A percentile compares a stretch with the other conserved stretches of the same genome.
Evolutionary conservation across 2,113 vertebrate genomes (phyloP).

Genomic region (Apteryx mantelli): DNA sequence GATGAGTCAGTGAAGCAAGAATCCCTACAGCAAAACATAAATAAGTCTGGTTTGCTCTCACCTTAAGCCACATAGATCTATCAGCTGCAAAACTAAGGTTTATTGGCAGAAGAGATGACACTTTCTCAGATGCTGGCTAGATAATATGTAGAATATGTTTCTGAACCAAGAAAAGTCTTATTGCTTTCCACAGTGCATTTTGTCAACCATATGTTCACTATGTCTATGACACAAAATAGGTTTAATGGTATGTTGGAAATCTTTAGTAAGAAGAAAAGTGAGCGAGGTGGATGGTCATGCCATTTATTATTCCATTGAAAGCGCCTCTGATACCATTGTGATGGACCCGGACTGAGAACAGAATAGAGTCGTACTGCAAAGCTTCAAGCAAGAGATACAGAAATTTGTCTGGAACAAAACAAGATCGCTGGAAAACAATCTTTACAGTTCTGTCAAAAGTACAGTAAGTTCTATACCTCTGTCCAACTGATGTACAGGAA

Average conservation of each 20-base stretch:
- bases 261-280: neutral
- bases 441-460: slow-evolving; percentile 41
- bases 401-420: slow-evolving; percentile 39
- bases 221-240: neutral
- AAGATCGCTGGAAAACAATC: slow-evolving; percentile 46
- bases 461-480: neutral
- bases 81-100: neutral
- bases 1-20: neutral
- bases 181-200: rapidly evolving
- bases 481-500: slow-evolving; percentile 30
- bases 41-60: neutral
- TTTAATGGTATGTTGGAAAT: neutral
- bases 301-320: neutral
- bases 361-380: neutral
- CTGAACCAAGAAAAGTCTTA: neutral
- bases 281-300: neutral
- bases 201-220: neutral
- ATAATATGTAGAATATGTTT: neutral
- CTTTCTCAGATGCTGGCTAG: neutral
- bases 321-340: neutral
- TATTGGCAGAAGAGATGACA: neutral
- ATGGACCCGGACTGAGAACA: neutral
- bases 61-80: neutral
- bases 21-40: neutral
- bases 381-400: neutral